Percentiles rank a stretch among this genome's conserved stretches.
These are phyloP conservation scores for Chrysolina americana DNA, from an alignment of 2,888 invertebrate genomes.

Conservation along the genomic window DNA sequence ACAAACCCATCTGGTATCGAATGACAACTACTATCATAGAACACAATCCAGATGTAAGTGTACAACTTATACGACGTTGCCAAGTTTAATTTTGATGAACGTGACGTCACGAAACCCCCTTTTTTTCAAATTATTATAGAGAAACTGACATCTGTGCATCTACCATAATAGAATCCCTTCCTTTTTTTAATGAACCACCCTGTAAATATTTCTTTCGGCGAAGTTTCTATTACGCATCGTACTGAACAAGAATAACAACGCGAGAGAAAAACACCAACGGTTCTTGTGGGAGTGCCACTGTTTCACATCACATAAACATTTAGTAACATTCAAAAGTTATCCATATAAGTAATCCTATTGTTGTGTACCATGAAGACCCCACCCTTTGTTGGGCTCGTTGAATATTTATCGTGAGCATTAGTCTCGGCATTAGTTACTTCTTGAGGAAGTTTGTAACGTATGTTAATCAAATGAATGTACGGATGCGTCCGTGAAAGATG, in stretches of 20 bases:
- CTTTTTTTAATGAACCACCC: background rate
- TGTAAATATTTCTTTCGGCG: background rate
- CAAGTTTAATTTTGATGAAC: no score
- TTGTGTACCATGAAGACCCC: conserved; percentile 9
- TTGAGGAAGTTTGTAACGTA: background rate
- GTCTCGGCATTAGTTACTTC: background rate
- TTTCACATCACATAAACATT: conserved; percentile 19
- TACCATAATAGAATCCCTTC: no score
- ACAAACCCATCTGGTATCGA: no score
- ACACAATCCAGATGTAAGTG: no score
- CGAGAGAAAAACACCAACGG: conserved; percentile 2
- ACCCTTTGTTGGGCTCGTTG: conserved; percentile 21
- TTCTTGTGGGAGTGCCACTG: conserved; percentile 20
- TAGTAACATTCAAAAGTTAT: conserved; percentile 21
- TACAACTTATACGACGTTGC: no score
- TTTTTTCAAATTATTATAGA: no score
- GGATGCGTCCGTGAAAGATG: no score
- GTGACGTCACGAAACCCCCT: no score
- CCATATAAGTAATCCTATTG: conserved; percentile 17
- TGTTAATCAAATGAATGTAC: no score
- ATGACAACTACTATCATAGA: no score
- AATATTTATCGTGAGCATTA: conserved; percentile 12
- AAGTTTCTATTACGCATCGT: background rate
- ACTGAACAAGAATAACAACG: background rate
- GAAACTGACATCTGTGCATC: no score